These are phyloP conservation scores for Falcunculus frontatus DNA, from an alignment of 2,113 vertebrate genomes.

Conservation along the genomic window DNA sequence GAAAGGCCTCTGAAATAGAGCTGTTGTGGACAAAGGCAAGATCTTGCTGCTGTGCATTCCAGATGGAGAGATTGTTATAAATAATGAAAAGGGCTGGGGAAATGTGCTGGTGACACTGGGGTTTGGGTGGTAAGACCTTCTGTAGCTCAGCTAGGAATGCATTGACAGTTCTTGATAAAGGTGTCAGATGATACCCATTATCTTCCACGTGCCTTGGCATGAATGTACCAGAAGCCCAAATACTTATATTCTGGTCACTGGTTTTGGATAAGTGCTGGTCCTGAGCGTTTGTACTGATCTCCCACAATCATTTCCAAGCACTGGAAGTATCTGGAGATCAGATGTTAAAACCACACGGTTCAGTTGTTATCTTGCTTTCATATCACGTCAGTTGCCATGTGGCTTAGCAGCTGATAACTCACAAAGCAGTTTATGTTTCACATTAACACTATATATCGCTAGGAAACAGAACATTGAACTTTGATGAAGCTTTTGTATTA, in stretches of 20 bases:
- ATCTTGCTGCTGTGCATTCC: not conserved
- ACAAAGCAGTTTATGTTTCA: not conserved
- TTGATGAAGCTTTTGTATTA: not conserved
- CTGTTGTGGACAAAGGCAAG: not conserved
- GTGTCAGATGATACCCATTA: not conserved
- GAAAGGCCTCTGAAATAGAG: not conserved
- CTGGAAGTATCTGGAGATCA: not conserved
- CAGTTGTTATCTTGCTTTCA: not conserved
- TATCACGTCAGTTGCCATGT: not conserved
- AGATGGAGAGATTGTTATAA: not conserved
- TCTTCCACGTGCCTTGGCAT: not conserved
- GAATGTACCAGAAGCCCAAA: not conserved
- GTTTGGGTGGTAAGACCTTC: not conserved
- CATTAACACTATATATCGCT: not conserved
- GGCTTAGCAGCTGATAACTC: constrained; percentile 24
- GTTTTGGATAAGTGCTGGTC: not conserved
- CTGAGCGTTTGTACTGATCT: not conserved
- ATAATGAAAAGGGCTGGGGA: not conserved
- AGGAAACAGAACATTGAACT: not conserved
- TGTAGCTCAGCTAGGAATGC: not conserved
- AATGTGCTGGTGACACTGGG: not conserved
- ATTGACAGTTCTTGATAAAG: not conserved
- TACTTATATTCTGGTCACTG: not conserved
- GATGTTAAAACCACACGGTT: not conserved
- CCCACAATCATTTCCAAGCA: not conserved